phyloP scores from a whole-genome alignment of 2,888 invertebrate species.

The Pachycephus smyrnensis region DNA sequence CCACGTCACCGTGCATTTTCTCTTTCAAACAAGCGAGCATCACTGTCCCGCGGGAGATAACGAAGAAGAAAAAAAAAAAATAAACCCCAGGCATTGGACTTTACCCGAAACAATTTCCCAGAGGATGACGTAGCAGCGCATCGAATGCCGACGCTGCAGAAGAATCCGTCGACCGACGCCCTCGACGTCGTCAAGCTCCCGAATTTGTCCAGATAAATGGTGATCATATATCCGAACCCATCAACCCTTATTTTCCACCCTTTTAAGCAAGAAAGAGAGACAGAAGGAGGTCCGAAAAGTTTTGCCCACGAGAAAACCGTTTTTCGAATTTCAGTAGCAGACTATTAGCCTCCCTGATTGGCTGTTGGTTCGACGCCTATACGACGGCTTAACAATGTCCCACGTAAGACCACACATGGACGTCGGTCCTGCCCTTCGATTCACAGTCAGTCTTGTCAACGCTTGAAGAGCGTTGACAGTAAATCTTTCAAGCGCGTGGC shows the following conservation, averaged over 20 bases:
- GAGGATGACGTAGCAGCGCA: not conserved
- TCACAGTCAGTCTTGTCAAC: not conserved
- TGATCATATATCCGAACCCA: slow-evolving; percentile 17
- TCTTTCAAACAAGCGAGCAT: not conserved
- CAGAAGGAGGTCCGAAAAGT: slow-evolving; percentile 20
- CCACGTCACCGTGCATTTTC: not conserved
- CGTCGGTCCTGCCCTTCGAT: not conserved
- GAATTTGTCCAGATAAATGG: slow-evolving; percentile 31
- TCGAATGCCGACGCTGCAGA: not conserved
- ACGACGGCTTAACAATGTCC: not conserved
- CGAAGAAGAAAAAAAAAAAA: not conserved
- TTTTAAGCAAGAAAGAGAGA: slow-evolving; percentile 28
- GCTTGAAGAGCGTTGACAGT: slow-evolving; percentile 20
- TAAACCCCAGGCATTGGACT: not conserved
- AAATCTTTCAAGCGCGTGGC: slow-evolving; percentile 14
- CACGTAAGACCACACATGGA: not conserved
- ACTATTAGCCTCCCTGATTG: not conserved
- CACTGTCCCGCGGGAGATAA: not conserved
- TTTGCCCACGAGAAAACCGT: slow-evolving; percentile 12
- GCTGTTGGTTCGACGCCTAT: not conserved
- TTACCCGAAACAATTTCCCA: not conserved
- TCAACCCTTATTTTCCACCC: slow-evolving; percentile 38
- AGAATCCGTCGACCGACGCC: not conserved
- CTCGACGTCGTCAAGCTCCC: not conserved
- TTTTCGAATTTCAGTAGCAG: not conserved